Base-by-base conservation (phyloP, 2,113 vertebrate genomes). In the Mastomys coucha region DNA sequence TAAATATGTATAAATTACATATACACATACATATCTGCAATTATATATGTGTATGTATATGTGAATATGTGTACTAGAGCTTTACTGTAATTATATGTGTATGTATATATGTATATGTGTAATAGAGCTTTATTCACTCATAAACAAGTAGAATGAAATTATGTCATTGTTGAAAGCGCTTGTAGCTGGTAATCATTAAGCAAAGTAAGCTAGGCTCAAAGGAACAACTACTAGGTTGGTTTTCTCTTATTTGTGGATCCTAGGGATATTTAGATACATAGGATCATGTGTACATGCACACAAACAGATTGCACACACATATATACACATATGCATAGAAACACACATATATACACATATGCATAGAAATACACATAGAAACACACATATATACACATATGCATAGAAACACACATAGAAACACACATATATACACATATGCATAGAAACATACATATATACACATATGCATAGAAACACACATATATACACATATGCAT, bases 401-500 rank as follows among this genome's bases (percentile, higher is more conserved):
- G 33, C 28, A 76, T 1, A 28, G 26, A 77, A 28, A 11, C 3
- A 51, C 73, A 45, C 22, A 28, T 0, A 49, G 26, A 28, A 11
- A 26, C 16, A 19, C 16, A n/a, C 16, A 60, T 1, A 20, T 0
- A 60, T 0, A 49, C 7, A 33, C 6, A 12, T 16, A 58, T 17
- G 10, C 45, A 17, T 39, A 76, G 11, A 53, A 6, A 24, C 9
- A 42, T 0, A 75, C 22, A 45, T 16, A 53, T 2, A 51, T 1
- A 49, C 45, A 77, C 7, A 80, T 31, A 24, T 22, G 31, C 12
- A 76, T 9, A 77, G 26, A 45, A 58, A 58, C 17, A 19, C 58
- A 58, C 19, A 20, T 16, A n/a, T n/a, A 14, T 14, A n/a, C 10
- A 17, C 8, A 73, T n/a, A n/a, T 19, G 53, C 24, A 45, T 45